Base-by-base conservation (phyloP, 2,113 vertebrate genomes). In the Anoura caudifer region DNA sequence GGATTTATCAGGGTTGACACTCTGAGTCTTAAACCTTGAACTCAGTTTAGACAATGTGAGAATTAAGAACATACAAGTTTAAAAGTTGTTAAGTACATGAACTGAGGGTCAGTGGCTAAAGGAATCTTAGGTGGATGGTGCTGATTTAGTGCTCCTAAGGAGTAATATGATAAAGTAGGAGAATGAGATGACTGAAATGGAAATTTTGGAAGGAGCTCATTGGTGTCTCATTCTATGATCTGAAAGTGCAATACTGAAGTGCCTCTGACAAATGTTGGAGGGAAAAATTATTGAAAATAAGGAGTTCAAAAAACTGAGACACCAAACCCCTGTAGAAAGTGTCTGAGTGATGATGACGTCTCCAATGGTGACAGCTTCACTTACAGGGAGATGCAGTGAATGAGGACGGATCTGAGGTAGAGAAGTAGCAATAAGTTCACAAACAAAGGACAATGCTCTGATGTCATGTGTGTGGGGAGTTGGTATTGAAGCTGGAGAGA, bases 391-490 rank as follows among this genome's bases (percentile, higher is more conserved):
- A 91, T 24, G 77, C 65, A 43, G 12, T 28, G 19, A 52, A 59
- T 2, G 77, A 19, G 61, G 33, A 43, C 3, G 26, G 56, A 59
- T 59, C 7, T 24, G 50, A n/a, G 16, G 26, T 56, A n/a, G n/a
- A 15, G 3, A 45, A 20, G 26, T 50, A 10, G 56, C 56, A 59
- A 5, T 10, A 24, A 59, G 56, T 59, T 59, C 56, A 7, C 14
- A 0, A 3, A 13, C 45, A 22, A 76, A 56, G n/a, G 19, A 26
- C 3, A 1, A 5, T 45, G 10, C 33, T 19, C 38, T n/a, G 1
- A 22, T 2, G 41, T 6, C 38, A 3, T 10, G 12, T 43, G 31
- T 70, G 7, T 33, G 26, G 67, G 41, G 33, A 83, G 56, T 3
- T 26, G 28, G n/a, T 28, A 63, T 72, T 54, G 50, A 22, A 36